Conservation (phyloP, 23 tunicate genomes). For the Botrylloides violaceus region DNA sequence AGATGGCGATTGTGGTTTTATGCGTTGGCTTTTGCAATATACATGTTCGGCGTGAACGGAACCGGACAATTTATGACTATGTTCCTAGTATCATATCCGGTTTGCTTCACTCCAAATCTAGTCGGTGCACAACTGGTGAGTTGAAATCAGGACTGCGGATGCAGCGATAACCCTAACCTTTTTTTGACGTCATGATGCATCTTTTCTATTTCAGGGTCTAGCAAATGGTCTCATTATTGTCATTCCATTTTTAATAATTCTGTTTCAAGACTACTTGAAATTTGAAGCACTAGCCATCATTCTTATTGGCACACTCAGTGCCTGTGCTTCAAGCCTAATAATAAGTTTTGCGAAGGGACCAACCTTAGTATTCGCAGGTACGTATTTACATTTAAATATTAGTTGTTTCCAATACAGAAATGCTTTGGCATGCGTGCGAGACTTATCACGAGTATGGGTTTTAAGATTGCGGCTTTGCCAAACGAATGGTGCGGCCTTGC, state of each 20-base stretch:
- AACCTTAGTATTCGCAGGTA: constrained; percentile 6
- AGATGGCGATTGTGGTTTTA: constrained; percentile 12
- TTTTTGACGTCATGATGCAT: no score
- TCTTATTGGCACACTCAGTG: neutral
- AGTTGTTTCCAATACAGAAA: no score
- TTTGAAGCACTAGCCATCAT: neutral
- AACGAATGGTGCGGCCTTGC: no score
- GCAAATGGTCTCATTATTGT: constrained; percentile 1
- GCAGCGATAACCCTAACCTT: no score
- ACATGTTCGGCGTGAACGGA: constrained; percentile 3
- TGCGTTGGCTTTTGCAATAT: neutral
- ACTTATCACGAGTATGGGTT: no score
- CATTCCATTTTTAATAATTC: neutral
- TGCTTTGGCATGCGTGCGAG: no score
- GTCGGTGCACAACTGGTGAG: constrained; percentile 5
- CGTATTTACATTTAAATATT: neutral
- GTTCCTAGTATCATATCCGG: constrained; percentile 16
- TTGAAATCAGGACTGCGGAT: no score
- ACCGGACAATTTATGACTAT: neutral
- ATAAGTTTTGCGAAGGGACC: constrained; percentile 11
- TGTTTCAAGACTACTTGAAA: neutral
- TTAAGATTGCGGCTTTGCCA: no score
- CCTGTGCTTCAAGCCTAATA: neutral
- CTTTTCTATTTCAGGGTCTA: constrained; percentile 7
- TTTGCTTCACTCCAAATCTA: constrained; percentile 13